Evolutionary conservation across 2,888 invertebrate species (phyloP).

Genomic region (Therioaphis trifolii): DNA sequence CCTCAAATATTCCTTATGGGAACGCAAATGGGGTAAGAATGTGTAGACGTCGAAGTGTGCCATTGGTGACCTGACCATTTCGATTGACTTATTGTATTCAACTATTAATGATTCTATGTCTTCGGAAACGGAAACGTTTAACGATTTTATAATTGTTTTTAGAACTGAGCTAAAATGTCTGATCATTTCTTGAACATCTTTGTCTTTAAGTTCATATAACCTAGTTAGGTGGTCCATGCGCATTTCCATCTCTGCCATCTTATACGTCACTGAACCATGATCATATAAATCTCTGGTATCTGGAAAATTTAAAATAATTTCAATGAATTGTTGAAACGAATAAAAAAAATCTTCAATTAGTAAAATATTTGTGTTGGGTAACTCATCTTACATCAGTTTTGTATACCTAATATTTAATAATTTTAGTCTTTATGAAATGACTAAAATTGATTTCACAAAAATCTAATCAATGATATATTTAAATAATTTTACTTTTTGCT

Average conservation of each 20-base stretch:
- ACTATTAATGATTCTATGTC: slow-evolving; percentile 35
- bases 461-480: too few relatives aligned
- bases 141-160: background rate
- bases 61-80: slow-evolving; percentile 41
- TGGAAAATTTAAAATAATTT: background rate
- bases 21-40: slow-evolving; percentile 45
- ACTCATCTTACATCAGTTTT: too few relatives aligned
- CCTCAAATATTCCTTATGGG: slow-evolving; percentile 16
- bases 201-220: slow-evolving; percentile 36
- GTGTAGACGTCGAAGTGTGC: slow-evolving; percentile 42
- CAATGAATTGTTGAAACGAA: background rate
- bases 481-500: too few relatives aligned
- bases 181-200: slow-evolving; percentile 13
- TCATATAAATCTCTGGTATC: slow-evolving; percentile 40
- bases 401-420: too few relatives aligned
- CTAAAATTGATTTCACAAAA: too few relatives aligned
- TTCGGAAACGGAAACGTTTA: slow-evolving; percentile 29
- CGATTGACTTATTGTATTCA: slow-evolving; percentile 37
- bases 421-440: too few relatives aligned
- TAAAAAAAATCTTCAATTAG: background rate
- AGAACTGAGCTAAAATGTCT: slow-evolving; percentile 15
- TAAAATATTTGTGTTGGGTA: too few relatives aligned
- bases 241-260: slow-evolving; percentile 49
- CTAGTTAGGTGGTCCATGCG: slow-evolving; percentile 38
- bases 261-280: slow-evolving; percentile 16